Percentiles rank a stretch among this genome's conserved stretches.
Conservation (phyloP, 2,888 invertebrate species). For the Lasioglossum malachurum region DNA sequence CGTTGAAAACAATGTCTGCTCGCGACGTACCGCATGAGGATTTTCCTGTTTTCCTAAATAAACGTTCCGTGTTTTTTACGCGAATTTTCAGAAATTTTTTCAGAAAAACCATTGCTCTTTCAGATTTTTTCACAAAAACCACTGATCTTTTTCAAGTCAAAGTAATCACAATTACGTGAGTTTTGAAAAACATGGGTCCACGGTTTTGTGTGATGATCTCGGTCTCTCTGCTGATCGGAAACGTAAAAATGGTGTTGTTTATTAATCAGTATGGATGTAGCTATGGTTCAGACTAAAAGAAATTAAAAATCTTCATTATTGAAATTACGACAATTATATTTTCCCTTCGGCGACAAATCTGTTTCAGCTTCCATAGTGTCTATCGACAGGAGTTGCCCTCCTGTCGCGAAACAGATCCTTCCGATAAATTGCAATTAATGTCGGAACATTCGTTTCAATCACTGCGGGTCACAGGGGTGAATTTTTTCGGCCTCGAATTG, state of each 20-base stretch:
- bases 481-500: neutral
- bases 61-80: neutral
- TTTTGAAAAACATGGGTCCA: too few species aligned
- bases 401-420: neutral
- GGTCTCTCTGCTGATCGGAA: neutral
- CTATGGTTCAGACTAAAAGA: neutral
- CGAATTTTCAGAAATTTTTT: neutral
- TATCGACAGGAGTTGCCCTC: neutral
- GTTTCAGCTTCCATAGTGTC: neutral
- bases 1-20: neutral
- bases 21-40: neutral
- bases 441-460: neutral
- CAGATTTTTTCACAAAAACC: neutral
- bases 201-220: too few species aligned
- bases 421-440: neutral
- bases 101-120: neutral
- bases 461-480: neutral
- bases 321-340: neutral
- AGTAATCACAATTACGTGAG: neutral
- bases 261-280: neutral
- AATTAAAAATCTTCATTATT: neutral
- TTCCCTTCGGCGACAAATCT: neutral
- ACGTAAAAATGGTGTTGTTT: neutral
- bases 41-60: neutral
- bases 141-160: neutral